Evolutionary conservation across 2,113 vertebrate genomes (phyloP), one percentile per base, ranked within the genome.

Genomic region (Antechinus flavipes): DNA sequence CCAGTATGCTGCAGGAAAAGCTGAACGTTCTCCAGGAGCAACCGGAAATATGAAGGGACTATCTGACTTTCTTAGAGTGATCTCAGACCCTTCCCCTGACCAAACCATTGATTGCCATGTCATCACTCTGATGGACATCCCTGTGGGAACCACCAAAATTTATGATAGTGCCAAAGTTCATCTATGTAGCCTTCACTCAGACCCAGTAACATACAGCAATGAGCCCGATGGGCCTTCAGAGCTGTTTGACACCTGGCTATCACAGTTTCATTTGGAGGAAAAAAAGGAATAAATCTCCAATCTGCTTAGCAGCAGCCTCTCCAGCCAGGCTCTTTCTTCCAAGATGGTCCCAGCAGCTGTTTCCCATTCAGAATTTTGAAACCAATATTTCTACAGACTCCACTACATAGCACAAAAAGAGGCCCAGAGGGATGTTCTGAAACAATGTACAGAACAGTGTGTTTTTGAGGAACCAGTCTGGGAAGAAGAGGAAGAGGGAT

Each of bases 311-410:
- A 99, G 97, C 98, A 99, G 99, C 97, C 99, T 99, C 4, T 99
- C 99, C 94, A 99, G 99, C 98, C 97, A 99, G 92, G 99, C 99
- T 0, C 99, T 99, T 95, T 99, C 99, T 98, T 99, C 99, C 96
- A 99, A 99, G 98, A 99, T 99, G 99, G 99, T 99, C 2, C 99
- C 99, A 0, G 99, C 98, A 93, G 99, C 99, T 12, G 99, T 99
- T 94, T 98, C 99, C 93, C 99, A 99, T 96, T 98, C 99, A 0
- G 99, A 99, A 61, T 99, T 99, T 97, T 99, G 99, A 99, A 99
- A 99, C 97, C 99, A 99, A 26, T 99, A 99, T 98, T 99, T 99
- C 98, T 99, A 99, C 97, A 99, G 99, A 98, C 98, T 99, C 93
- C 99, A 99, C 98, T 99, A 99, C 95, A 97, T 99, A 98, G 99